Percentiles rank a stretch among this genome's conserved stretches.
Evolutionary conservation across 2,113 vertebrate genomes (phyloP).

Genomic region (Dissostichus mawsoni): DNA sequence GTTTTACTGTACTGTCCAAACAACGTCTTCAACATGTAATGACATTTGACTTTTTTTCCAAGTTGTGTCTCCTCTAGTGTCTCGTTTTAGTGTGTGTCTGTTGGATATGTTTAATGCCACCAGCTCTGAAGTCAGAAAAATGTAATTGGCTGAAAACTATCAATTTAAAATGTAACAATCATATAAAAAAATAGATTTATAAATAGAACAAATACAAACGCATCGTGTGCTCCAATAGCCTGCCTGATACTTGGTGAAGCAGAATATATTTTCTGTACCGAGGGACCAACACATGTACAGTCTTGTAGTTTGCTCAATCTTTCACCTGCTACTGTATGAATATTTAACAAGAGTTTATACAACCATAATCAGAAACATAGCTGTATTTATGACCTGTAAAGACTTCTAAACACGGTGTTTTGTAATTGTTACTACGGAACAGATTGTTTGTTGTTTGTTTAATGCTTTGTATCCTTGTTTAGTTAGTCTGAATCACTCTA

Average conservation of each 20-base stretch:
- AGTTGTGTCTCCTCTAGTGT: constrained; percentile 23
- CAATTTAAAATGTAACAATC: constrained; percentile 40
- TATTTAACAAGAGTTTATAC: constrained; percentile 63
- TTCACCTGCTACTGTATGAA: constrained; percentile 65
- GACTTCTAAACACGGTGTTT: constrained; percentile 72
- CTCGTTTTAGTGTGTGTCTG: constrained; percentile 22
- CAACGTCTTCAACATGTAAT: constrained; percentile 10
- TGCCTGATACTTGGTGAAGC: constrained; percentile 52
- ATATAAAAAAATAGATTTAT: constrained; percentile 38
- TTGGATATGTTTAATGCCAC: constrained; percentile 42
- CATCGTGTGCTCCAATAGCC: constrained; percentile 37
- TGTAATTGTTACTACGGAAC: constrained; percentile 63
- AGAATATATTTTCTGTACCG: constrained; percentile 45
- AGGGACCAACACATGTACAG: constrained; percentile 67
- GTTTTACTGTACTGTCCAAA: constrained; percentile 40
- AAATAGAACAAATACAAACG: constrained; percentile 30
- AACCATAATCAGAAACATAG: constrained; percentile 61
- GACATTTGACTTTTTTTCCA: background rate
- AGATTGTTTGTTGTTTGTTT: constrained; percentile 62
- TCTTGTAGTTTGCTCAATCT: constrained; percentile 69
- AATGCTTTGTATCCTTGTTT: constrained; percentile 67
- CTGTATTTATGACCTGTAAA: constrained; percentile 68
- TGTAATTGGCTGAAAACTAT: constrained; percentile 49
- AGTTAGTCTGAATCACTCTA: constrained; percentile 59
- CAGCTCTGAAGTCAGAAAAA: constrained; percentile 65